These are phyloP conservation scores for Bovichtus diacanthus DNA, from an alignment of 2,797 vertebrate genomes.

Conservation along the genomic window DNA sequence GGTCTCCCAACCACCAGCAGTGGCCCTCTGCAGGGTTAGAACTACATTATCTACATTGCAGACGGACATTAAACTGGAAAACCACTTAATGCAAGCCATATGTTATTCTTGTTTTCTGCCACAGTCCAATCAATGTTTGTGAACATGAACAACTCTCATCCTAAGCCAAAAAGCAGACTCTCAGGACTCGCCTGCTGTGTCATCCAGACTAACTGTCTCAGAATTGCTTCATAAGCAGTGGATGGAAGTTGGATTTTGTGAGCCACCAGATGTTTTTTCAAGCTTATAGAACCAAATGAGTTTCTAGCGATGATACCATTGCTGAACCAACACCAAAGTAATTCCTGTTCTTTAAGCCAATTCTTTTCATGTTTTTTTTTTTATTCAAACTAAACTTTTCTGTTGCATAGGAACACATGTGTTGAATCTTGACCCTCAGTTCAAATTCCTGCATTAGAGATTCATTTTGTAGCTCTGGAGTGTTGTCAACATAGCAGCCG, in stretches of 20 bases:
- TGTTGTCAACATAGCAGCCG: constrained; percentile 4
- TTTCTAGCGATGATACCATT: not conserved
- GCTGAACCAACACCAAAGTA: not conserved
- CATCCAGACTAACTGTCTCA: not conserved
- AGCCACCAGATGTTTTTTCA: constrained; percentile 26
- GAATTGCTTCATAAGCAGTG: not conserved
- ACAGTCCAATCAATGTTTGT: constrained; percentile 9
- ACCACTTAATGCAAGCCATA: constrained; percentile 18
- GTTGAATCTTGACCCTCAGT: not conserved
- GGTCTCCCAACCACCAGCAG: constrained; percentile 14
- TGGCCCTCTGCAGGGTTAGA: constrained; percentile 20
- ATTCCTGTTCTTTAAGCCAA: not conserved
- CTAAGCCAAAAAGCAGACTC: constrained; percentile 12
- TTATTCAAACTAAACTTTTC: not conserved
- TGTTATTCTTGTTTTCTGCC: constrained; percentile 8
- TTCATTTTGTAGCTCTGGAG: not conserved
- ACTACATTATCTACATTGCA: constrained; percentile 41
- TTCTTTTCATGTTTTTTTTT: too few species aligned
- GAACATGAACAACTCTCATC: constrained; percentile 25
- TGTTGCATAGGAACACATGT: constrained; percentile 6
- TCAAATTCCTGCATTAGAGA: not conserved
- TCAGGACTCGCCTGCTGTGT: constrained; percentile 31
- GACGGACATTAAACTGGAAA: constrained; percentile 29
- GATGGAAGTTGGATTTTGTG: constrained; percentile 4
- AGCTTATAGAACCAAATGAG: constrained; percentile 7